Evolutionary conservation across 2,888 invertebrate species (phyloP), one percentile per base, ranked within the genome.

Genomic region (Pomacea canaliculata): DNA sequence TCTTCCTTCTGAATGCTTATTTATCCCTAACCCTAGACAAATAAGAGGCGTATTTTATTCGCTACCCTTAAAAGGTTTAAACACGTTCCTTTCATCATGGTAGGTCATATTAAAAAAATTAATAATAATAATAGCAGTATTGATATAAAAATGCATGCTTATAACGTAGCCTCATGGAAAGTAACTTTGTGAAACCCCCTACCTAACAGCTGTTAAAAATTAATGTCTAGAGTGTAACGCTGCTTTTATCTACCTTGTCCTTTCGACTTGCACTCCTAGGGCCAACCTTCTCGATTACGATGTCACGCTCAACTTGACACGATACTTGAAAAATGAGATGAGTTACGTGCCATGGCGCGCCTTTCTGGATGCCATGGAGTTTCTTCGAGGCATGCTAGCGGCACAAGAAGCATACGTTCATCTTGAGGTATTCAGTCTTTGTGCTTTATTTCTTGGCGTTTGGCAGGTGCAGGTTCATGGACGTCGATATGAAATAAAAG

Each of bases 281-380:
- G 89, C 90, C 0, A 84, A 86, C 16, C 69, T 85, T 67, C 80
- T 91, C 27, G 85, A 87, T 74, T 91, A 90, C 78, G 84, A 85
- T 12, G 82, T 90, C 4, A 89, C 90, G 9, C 82, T 91, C n/a
- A 87, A 90, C 76, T 75, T 91, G 75, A 87, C 89, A 8, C 86
- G 87, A 0, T 91, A 90, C 77, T 81, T 91, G 46, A 82, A 83
- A 69, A 84, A 87, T 13, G 91, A 91, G 76, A 81, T 84, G 70
- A 87, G 86, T 80, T 90, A 85, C 73, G 89, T 90, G 67, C 90
- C 91, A 0, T 90, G 90, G 90, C 84, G 85, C 63, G 89, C 90
- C 0, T 89, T 90, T 77, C 73, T 88, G 16, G 86, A 88, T 71
- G 84, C 87, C 16, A 83, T 89, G 13, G 86, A 89, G 68, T 90